These are phyloP conservation scores for Atractosteus spatula DNA, from an alignment of 2,113 vertebrate species.

Conservation along the genomic window DNA sequence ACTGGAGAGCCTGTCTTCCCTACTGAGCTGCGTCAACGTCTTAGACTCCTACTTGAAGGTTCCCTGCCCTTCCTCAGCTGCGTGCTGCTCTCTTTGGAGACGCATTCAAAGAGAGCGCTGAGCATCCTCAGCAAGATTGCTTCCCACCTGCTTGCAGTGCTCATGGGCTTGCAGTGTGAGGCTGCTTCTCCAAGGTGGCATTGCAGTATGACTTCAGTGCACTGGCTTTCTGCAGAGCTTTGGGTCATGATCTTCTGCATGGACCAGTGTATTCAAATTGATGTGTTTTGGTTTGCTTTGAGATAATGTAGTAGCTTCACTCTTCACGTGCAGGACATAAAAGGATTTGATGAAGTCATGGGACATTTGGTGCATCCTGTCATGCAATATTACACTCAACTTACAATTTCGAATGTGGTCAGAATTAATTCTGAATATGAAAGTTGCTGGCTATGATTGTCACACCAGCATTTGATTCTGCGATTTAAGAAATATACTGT, in stretches of 20 bases:
- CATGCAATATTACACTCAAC: too few relatives aligned
- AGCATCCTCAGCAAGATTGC: not conserved
- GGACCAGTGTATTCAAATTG: not conserved
- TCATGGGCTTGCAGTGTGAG: not conserved
- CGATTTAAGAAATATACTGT: too few relatives aligned
- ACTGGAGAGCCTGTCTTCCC: slow-evolving; percentile 54
- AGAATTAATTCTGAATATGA: too few relatives aligned
- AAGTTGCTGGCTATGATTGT: too few relatives aligned
- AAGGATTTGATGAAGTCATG: too few relatives aligned
- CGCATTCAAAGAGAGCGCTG: slow-evolving; percentile 15
- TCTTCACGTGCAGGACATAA: too few relatives aligned
- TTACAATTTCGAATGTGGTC: too few relatives aligned
- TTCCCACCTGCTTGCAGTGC: slow-evolving; percentile 18
- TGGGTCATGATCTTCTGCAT: not conserved
- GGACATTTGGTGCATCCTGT: too few relatives aligned
- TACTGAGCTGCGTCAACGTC: slow-evolving; percentile 56
- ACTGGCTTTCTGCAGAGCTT: slow-evolving; percentile 1
- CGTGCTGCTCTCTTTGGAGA: slow-evolving; percentile 44
- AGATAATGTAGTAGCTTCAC: too few relatives aligned
- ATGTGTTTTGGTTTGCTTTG: not conserved
- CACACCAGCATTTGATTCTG: too few relatives aligned
- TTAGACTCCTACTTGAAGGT: slow-evolving; percentile 62
- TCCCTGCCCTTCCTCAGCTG: slow-evolving; percentile 40
- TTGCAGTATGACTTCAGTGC: not conserved
- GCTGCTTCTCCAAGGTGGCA: not conserved